Base-by-base conservation (phyloP, 23 tunicate species). In the Phallusia fumigata region DNA sequence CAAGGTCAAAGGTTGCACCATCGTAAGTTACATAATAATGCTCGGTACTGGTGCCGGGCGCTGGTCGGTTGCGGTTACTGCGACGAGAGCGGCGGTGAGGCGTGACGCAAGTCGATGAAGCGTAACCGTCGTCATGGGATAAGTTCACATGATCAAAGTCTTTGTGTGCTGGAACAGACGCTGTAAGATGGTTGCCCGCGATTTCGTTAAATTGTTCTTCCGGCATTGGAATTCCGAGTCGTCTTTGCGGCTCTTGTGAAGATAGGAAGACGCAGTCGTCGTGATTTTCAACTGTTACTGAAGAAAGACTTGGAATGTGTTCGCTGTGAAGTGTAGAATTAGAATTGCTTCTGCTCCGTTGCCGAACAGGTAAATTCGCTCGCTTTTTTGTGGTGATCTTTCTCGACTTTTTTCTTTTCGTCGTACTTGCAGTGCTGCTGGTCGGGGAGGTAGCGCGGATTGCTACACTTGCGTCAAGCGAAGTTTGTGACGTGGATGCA, bases 1-100 rank as follows among this genome's bases (percentile, higher is more conserved):
- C 86, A n/a, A 84, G 76, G 85, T 92, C 97, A 83, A 92, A 92
- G 8, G 87, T 80, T 12, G 80, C 85, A 15, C 88, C 91, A 6
- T 53, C 73, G 80, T 83, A 92, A 13, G 85, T 80, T 34, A 92
- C 97, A 65, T 45, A 84, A 74, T 65, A 92, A 81, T 85, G 95
- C 16, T 31, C 49, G 34, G 79, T 18, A 3, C 31, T 26, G 0
- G 34, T 30, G 35, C 31, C 16, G 19, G 49, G 35, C n/a, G 30
- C 30, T 5, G 36, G 30, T 0, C 74, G 45, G 18, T 44, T 16
- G 64, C 51, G 33, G 19, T 35, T 24, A 5, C 11, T 2, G 28
- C 44, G 80, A 8, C 52, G 65, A 5, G 0, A 2, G 3, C 34
- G 24, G 33, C 53, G 86, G 32, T 69, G 52, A 28, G 77, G 65